Evolutionary conservation across 1,140 invertebrate species (phyloP).

Genomic region (Diachasmimorpha longicaudata): DNA sequence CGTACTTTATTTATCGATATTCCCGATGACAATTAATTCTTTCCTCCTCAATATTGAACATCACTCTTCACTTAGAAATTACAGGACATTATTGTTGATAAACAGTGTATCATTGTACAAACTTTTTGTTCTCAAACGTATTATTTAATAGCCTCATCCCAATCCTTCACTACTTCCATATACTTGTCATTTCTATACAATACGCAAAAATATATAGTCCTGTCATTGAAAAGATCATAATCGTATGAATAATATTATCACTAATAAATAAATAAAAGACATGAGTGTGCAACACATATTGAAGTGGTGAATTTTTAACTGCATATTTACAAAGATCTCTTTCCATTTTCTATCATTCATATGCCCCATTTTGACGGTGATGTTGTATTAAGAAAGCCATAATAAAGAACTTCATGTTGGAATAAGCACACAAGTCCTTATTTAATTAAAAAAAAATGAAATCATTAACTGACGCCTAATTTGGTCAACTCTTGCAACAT

Average conservation of each 20-base stretch:
- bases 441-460: background rate
- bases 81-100: constrained; percentile 5
- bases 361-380: no score
- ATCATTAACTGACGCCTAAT: background rate
- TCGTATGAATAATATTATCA: background rate
- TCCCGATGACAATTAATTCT: background rate
- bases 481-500: background rate
- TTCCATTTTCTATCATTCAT: background rate
- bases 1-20: background rate
- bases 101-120: constrained; percentile 32
- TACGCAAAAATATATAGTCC: constrained; percentile 4
- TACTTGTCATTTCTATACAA: constrained; percentile 24
- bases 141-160: background rate
- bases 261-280: background rate
- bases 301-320: background rate
- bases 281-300: background rate
- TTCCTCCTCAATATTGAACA: background rate
- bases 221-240: background rate
- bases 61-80: background rate
- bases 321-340: background rate
- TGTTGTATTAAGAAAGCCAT: background rate
- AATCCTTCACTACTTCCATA: background rate
- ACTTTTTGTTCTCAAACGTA: background rate
- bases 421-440: background rate
- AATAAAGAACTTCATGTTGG: background rate